Base-by-base conservation (phyloP, 2,888 invertebrate genomes). In the Celastrina argiolus region DNA sequence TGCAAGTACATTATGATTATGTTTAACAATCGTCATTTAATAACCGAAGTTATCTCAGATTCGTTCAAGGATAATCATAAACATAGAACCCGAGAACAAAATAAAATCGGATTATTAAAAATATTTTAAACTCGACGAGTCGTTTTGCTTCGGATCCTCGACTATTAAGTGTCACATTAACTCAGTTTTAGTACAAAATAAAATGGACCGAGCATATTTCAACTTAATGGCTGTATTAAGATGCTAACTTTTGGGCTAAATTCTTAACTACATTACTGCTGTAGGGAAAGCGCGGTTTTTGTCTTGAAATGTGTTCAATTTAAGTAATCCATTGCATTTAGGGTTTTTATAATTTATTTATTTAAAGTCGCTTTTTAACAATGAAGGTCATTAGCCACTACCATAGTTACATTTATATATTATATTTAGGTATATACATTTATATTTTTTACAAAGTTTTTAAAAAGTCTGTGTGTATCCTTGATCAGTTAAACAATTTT, bases 181-280 rank as follows among this genome's bases (percentile, higher is more conserved):
- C 31, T 36, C 61, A 22, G 39, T 39, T 61, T 36, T 39, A 65
- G 65, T 65, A 65, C 65, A 58, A 41, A 65, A 65, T 58, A 61
- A 61, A 61, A 61, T 61, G 61, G 65, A 28, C 41, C 41, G 31
- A 58, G 58, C 65, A 58, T 65, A 65, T 58, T 65, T 65, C 65
- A 65, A 59, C 28, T 65, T 65, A 59, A 65, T 65, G 42, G 65
- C 65, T 58, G 59, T 42, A 65, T 65, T 65, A 65, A 65, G 65
- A 65, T 59, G 65, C 65, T 65, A 65, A 59, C 58, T 65, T 65
- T 65, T 16, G 31, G 59, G 31, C 65, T 65, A 65, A 65, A 65
- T 65, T 65, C 42, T 65, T 26, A 10, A 12, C 12, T 22, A 14
- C 22, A 51, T 5, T 22, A 26, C 12, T 51, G 12, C 1, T 8